phyloP scores from a whole-genome alignment of 2,113 vertebrate species.

The Lanius collurio region DNA sequence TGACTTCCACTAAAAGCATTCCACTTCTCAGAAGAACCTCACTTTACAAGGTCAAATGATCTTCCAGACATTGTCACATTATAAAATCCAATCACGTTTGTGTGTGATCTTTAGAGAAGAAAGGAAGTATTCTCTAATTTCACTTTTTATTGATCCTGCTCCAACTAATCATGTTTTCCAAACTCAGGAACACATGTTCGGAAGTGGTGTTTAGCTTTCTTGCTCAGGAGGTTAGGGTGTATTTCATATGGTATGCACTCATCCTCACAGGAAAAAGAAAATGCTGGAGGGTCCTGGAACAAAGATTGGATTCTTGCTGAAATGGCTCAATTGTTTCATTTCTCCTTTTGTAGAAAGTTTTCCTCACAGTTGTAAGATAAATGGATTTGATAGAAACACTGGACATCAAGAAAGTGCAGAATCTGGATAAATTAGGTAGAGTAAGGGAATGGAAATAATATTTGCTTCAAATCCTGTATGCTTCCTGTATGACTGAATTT shows the following conservation, averaged over 20 bases:
- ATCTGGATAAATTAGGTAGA: not conserved
- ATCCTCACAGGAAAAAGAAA: not conserved
- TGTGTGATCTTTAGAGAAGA: not conserved
- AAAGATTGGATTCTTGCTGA: constrained; percentile 2
- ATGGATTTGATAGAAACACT: not conserved
- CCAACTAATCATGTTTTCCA: not conserved
- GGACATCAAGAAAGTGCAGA: not conserved
- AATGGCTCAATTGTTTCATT: not conserved
- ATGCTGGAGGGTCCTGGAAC: constrained; percentile 13
- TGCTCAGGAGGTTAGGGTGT: not conserved
- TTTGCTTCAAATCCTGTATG: no score
- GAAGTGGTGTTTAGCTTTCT: constrained; percentile 8
- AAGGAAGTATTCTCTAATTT: not conserved
- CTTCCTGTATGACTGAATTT: not conserved
- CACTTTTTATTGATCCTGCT: not conserved
- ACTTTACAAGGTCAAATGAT: constrained; percentile 5
- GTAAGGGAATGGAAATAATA: not conserved
- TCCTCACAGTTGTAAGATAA: not conserved
- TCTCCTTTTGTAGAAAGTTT: not conserved
- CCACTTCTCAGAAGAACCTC: not conserved
- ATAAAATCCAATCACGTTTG: not conserved
- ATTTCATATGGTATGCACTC: constrained; percentile 22
- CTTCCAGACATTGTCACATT: not conserved
- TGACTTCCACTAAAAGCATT: not conserved
- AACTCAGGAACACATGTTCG: not conserved